Evolutionary conservation across 2,797 vertebrate species (phyloP), one percentile per base, ranked within the genome.

Genomic region (Chaunax sp.): DNA sequence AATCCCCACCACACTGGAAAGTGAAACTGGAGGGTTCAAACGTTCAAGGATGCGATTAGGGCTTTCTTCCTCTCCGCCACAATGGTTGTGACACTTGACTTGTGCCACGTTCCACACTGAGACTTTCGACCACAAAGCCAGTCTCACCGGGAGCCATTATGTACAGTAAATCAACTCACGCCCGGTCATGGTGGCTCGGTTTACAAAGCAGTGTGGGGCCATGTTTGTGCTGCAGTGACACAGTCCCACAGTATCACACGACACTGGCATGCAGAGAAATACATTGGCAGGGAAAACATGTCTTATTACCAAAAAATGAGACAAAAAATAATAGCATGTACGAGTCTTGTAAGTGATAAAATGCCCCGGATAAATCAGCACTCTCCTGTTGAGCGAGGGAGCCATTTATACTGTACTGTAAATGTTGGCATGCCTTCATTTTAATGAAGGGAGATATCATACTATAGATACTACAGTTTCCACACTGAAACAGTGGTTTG

Each of bases 1-100:
- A 82, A 79, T 63, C 73, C 82, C 70, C 76, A 81, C 50, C 67
- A 68, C 65, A 62, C 75, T 65, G 64, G 67, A 81, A n/a, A 69
- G 69, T 44, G 71, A 80, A 84, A 51, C 57, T 43, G 47, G 51
- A 57, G 72, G 63, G 88, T 89, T 90, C 80, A 90, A 91, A 90
- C 69, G 77, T 87, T 91, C 86, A 89, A 85, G 64, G 82, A 52
- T 80, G 74, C 64, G 70, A 88, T 90, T 87, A 86, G 73, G 66
- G 69, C 40, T 64, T 72, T 72, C 64, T 58, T 77, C 30, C 64
- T 22, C n/a, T 62, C 41, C 14, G 35, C 64, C 8, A 47, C 71
- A 63, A 60, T 20, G 74, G 58, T 30, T 83, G 72, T 83, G 85
- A 89, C 82, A 83, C 73, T 77, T 77, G 83, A 78, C 77, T 76